Evolutionary conservation across 2,888 invertebrate genomes (phyloP).

Genomic region (Clistopyga incitator): DNA sequence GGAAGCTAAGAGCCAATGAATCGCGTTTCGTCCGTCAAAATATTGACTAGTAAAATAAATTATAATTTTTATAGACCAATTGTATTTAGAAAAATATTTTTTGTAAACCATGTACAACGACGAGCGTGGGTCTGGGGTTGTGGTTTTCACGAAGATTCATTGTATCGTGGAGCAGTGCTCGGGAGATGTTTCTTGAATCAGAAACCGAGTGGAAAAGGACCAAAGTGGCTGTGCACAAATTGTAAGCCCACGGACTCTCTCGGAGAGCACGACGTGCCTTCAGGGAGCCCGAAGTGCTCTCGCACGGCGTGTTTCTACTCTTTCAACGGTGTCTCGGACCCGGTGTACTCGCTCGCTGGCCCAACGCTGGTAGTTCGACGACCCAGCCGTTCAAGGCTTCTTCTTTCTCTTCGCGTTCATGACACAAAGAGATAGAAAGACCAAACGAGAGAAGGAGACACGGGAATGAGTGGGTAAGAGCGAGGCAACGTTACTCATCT

Average conservation of each 20-base stretch:
- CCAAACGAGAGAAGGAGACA: conserved; percentile 19
- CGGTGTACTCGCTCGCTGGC: conserved; percentile 50
- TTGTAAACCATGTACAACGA: too few species aligned
- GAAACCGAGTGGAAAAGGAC: background rate
- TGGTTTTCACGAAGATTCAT: conserved; percentile 19
- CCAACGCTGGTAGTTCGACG: conserved; percentile 78
- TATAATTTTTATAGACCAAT: background rate
- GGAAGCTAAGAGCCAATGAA: background rate
- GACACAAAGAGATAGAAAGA: background rate
- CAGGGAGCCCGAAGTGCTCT: conserved; percentile 62
- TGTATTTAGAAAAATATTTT: background rate
- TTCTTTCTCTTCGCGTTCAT: conserved; percentile 55
- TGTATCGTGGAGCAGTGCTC: conserved; percentile 25
- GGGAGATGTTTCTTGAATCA: conserved; percentile 32
- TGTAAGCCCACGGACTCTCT: conserved; percentile 46
- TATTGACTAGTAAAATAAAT: background rate
- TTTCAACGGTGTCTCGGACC: conserved; percentile 66
- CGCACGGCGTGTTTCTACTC: conserved; percentile 60
- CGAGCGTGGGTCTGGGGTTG: background rate
- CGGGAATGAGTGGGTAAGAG: conserved; percentile 50
- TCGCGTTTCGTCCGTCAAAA: background rate
- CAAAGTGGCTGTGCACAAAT: conserved; percentile 45
- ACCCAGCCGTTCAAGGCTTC: conserved; percentile 78
- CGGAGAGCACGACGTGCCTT: conserved; percentile 49
- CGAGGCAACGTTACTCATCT: conserved; percentile 72